Base-by-base conservation (phyloP, 2,113 vertebrate genomes). In the Elachura formosa region DNA sequence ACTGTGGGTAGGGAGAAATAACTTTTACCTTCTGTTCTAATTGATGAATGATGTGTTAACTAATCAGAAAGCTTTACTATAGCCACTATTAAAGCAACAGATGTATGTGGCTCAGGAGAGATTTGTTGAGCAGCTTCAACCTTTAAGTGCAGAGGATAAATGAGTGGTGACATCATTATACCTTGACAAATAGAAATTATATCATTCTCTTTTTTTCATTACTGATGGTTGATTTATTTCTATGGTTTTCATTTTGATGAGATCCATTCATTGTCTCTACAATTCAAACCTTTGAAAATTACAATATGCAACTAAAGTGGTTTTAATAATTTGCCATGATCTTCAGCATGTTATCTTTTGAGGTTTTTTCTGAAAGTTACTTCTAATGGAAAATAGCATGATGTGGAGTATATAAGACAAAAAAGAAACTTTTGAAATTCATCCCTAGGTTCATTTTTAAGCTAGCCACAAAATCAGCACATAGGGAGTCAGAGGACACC, bases 111-210 rank as follows among this genome's bases (percentile, higher is more conserved):
- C 97, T 97, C 88, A 75, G 94, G 91, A 97, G 96, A 97, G 97
- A 98, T 98, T 98, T 97, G 97, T 97, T 97, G 95, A 97, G 96
- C 93, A 89, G 96, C 88, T 97, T 98, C 97, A 97, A 95, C 97
- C 94, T 98, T 97, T 98, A 97, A 98, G 96, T 97, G 94, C 96
- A 95, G 89, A 97, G 97, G 95, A 98, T 98, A 98, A 98, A 98
- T 98, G 97, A 87, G 93, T 93, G 89, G 95, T 98, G 98, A 98
- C 97, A 98, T 98, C 98, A 98, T 98, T 97, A 97, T 94, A 97
- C 77, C 94, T 96, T 98, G 97, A 97, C 97, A 98, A 98, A 98
- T 67, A 97, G 95, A 97, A 98, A 97, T 97, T 97, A 93, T 97
- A 96, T 95, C 59, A 93, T 96, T 92, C 93, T 91, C 77, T 90